Base-by-base conservation (phyloP, 2,888 invertebrate species). In the Leistus spinibarbis region DNA sequence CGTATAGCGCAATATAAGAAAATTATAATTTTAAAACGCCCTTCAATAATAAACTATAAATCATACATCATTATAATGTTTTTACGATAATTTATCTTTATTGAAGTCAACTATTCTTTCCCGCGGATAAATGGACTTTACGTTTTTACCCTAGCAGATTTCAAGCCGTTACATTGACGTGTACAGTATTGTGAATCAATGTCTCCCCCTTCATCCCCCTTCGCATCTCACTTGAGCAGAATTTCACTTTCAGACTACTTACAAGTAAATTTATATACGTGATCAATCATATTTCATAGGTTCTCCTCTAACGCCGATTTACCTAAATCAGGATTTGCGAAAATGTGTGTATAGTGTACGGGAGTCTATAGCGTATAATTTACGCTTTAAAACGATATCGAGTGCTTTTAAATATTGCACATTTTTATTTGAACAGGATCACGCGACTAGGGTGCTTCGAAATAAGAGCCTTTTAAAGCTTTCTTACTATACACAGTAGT, bases 201-300 rank as follows among this genome's bases (percentile, higher is more conserved):
- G 64, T 20, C 7, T 57, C n/a, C 16, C 60, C n/a, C 17, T 69
- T 23, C 23, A n/a, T 13, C 54, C 9, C 69, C 19, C 19, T 65
- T 54, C 17, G 22, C 60, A 22, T 10, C 60, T 20, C 16, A 60
- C 16, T 20, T 40, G 19, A 17, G 17, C 13, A 20, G 23, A 16
- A 24, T 10, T n/a, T 63, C 70, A 70, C 63, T 70, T 63, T 53
- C 54, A 72, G 72, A 69, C 27, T 60, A 68, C 63, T 40, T 65
- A 63, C 72, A 65, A 72, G 56, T 65, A 67, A 60, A 67, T 74
- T 74, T 74, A 74, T 74, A 74, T 65, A 72, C 73, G 73, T 74
- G 73, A 74, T 74, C 73, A 68, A 74, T 74, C 73, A 74, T 74
- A 74, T 74, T 74, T 74, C 73, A 74, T 62, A 40, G 63, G 23